These are phyloP conservation scores for Erebia palarica DNA, from an alignment of 2,888 invertebrate genomes.

Conservation along the genomic window DNA sequence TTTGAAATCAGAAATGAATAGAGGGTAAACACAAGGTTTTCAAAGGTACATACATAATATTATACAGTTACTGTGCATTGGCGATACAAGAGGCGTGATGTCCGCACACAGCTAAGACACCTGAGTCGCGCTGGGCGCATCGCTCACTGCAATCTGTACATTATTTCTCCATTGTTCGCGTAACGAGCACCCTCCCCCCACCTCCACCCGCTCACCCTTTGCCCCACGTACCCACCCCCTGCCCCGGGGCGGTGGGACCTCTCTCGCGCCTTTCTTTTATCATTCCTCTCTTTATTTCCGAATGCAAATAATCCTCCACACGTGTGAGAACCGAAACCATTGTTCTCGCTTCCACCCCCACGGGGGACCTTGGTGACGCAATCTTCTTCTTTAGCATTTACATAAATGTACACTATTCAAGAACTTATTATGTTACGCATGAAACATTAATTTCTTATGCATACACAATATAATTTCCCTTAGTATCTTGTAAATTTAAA, in stretches of 20 bases:
- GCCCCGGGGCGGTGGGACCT: constrained; percentile 80
- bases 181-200: constrained; percentile 76
- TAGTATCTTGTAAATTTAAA: constrained; percentile 8
- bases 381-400: constrained; percentile 80
- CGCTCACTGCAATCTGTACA: constrained; percentile 83
- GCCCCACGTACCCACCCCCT: constrained; percentile 75
- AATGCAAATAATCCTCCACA: constrained; percentile 84
- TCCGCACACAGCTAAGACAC: constrained; percentile 75
- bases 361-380: constrained; percentile 81
- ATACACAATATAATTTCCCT: constrained; percentile 17
- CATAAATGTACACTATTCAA: constrained; percentile 67
- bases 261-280: constrained; percentile 83
- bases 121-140: constrained; percentile 81
- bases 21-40: neutral
- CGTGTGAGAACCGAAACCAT: constrained; percentile 84
- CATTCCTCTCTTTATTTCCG: constrained; percentile 83
- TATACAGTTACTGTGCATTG: constrained; percentile 9
- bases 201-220: constrained; percentile 52
- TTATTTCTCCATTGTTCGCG: constrained; percentile 83
- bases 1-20: neutral
- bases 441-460: constrained; percentile 36
- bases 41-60: neutral
- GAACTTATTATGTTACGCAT: constrained; percentile 50
- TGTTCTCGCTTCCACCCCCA: constrained; percentile 78
- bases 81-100: constrained; percentile 56